phyloP scores from a whole-genome alignment of 1,140 invertebrate species.

The Drosophila azteca region DNA sequence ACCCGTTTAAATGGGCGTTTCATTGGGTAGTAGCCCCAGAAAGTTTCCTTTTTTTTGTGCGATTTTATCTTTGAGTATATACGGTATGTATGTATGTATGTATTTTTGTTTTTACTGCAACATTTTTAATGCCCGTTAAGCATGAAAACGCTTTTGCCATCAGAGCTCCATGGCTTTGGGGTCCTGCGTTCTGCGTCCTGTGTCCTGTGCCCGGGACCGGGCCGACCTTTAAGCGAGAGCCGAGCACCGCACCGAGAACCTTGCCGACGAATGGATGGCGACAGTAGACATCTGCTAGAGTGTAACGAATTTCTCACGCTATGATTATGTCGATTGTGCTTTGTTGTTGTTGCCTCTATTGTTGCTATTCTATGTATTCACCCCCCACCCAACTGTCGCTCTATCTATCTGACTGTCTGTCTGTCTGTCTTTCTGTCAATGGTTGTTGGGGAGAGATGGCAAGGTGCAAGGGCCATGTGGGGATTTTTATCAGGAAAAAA shows the following conservation, averaged over 20 bases:
- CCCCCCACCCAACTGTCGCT: slow-evolving; percentile 26
- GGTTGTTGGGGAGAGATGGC: slow-evolving; percentile 22
- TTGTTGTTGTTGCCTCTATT: slow-evolving; percentile 57
- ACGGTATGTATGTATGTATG: slow-evolving; percentile 6
- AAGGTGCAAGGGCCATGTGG: slow-evolving; percentile 67
- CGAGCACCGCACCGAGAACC: too few relatives aligned
- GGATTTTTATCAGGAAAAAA: slow-evolving; percentile 58
- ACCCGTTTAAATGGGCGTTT: slow-evolving; percentile 42
- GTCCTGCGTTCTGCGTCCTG: too few relatives aligned
- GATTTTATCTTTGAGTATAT: slow-evolving; percentile 53
- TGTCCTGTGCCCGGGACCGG: slow-evolving; percentile 24
- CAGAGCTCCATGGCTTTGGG: slow-evolving; percentile 10
- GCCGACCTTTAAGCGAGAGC: slow-evolving; percentile 53
- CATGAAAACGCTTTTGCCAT: slow-evolving; percentile 79
- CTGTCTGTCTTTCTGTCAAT: slow-evolving; percentile 6
- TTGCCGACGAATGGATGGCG: slow-evolving; percentile 30
- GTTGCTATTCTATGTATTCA: slow-evolving; percentile 60
- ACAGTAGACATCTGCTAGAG: slow-evolving; percentile 70
- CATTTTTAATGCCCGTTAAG: slow-evolving; percentile 80
- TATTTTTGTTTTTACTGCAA: slow-evolving; percentile 62
- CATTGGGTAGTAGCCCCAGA: background rate
- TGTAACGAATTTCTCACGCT: slow-evolving; percentile 82
- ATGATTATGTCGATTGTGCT: slow-evolving; percentile 81
- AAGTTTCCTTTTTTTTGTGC: slow-evolving; percentile 37
- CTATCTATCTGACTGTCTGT: slow-evolving; percentile 10